Conservation (phyloP, 2,797 vertebrate species). For the Girardinus metallicus region DNA sequence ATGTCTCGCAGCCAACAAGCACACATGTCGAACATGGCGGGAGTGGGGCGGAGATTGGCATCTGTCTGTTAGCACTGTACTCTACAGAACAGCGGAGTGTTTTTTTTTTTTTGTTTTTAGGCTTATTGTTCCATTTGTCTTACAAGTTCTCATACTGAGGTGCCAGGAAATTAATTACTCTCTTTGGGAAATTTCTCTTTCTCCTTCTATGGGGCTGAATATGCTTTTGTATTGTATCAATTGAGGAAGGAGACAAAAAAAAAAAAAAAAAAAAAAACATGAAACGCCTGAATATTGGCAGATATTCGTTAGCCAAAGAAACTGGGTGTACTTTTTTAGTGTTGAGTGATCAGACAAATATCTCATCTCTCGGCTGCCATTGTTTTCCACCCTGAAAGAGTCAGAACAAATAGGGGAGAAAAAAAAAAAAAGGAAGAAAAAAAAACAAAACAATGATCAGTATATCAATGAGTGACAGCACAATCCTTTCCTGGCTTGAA, state of each 20-base stretch:
- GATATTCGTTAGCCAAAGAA: constrained; percentile 35
- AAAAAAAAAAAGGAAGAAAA: background rate
- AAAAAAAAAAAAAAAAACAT: constrained; percentile 24
- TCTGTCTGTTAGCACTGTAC: constrained; percentile 72
- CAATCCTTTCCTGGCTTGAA: constrained; percentile 30
- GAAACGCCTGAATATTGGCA: constrained; percentile 62
- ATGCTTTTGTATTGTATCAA: constrained; percentile 62
- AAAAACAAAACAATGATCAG: constrained; percentile 36
- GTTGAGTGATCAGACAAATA: constrained; percentile 50
- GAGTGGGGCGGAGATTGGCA: constrained; percentile 65
- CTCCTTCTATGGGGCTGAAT: constrained; percentile 50
- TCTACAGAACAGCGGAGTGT: constrained; percentile 40
- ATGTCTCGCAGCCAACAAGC: constrained; percentile 74
- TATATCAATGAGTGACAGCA: constrained; percentile 49
- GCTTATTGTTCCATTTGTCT: constrained; percentile 61
- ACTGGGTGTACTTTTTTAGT: constrained; percentile 47
- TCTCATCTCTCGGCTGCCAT: constrained; percentile 50
- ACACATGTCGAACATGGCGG: constrained; percentile 68
- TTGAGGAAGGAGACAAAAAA: constrained; percentile 5
- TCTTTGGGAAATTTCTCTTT: constrained; percentile 74
- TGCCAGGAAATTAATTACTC: constrained; percentile 79
- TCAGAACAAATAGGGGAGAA: constrained; percentile 27
- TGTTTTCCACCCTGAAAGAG: constrained; percentile 48
- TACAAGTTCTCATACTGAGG: constrained; percentile 55
- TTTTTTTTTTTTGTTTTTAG: constrained; percentile 4